Evolutionary conservation across 23 tunicate genomes (phyloP), one percentile per base, ranked within the genome.

Genomic region (Diplosoma virens): DNA sequence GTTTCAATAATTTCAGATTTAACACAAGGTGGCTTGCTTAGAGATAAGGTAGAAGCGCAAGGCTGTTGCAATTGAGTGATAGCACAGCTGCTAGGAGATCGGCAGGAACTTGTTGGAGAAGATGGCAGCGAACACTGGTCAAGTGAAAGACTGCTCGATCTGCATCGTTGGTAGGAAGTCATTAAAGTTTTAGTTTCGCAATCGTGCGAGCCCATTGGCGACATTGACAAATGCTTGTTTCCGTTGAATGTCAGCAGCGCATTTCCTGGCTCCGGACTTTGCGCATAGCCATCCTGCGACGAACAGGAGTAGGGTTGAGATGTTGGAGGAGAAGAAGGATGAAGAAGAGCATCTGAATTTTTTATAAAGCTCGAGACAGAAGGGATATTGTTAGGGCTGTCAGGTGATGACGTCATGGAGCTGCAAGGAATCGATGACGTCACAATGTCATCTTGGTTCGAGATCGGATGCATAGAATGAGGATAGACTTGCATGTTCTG

Each of bases 351-450:
- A 28, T 92, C 97, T 16, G 92, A 92, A 61, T 74, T 86, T 60
- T 85, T 85, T 68, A 92, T 92, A 50, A 92, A 92, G 30, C 86
- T 92, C 66, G 97, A 92, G 47, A 92, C 92, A 0, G 97, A 80
- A 37, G 97, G 90, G 33, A 90, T 89, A 5, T 61, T 22, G 81
- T 82, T 73, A 21, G 45, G 31, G 71, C 77, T 55, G 81, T 89
- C 66, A 9, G 82, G 88, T 48, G 77, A 71, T 76, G 83, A 61
- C 66, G 54, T 76, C 66, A 75, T 68, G 14, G 73, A 27, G 31
- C 37, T 32, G 0, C 59, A 56, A 33, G 87, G 36, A 34, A 79
- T 59, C 24, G 76, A 64, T 21, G 68, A 21, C 25, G 46, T 20
- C 20, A n/a, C 50, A 4, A 37, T 36, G 32, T n/a, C n/a, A 41